Evolutionary conservation across 2,113 vertebrate species (phyloP).

Genomic region (Thermophis baileyi): DNA sequence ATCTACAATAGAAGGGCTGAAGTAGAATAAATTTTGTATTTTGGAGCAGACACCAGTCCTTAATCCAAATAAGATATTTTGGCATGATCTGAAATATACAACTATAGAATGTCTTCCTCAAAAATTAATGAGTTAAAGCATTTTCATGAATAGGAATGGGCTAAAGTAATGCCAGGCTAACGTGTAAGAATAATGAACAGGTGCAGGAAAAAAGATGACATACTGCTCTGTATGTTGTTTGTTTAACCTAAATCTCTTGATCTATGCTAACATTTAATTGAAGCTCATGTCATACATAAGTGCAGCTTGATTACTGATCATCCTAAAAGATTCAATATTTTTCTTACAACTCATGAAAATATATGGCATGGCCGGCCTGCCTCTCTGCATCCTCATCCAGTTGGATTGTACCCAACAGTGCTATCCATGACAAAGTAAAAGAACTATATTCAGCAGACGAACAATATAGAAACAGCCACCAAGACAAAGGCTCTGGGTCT

Average conservation of each 20-base stretch:
- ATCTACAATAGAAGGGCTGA: background rate
- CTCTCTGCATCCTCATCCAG: background rate
- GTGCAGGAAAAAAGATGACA: background rate
- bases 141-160: background rate
- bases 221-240: background rate
- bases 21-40: background rate
- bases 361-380: background rate
- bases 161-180: background rate
- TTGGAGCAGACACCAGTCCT: background rate
- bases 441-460: too few species aligned
- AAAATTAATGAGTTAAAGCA: background rate
- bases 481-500: background rate
- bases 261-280: background rate
- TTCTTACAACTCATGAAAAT: background rate
- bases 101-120: background rate
- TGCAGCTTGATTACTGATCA: background rate
- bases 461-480: too few species aligned
- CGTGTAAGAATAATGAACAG: background rate
- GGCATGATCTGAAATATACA: background rate
- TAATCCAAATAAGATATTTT: background rate
- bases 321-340: background rate
- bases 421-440: background rate
- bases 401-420: background rate
- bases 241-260: background rate
- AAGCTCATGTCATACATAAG: background rate